A percentile compares a stretch with the other conserved stretches of the same genome.
phyloP scores from a whole-genome alignment of 2,113 vertebrate species.

The Delphinapterus leucas region DNA sequence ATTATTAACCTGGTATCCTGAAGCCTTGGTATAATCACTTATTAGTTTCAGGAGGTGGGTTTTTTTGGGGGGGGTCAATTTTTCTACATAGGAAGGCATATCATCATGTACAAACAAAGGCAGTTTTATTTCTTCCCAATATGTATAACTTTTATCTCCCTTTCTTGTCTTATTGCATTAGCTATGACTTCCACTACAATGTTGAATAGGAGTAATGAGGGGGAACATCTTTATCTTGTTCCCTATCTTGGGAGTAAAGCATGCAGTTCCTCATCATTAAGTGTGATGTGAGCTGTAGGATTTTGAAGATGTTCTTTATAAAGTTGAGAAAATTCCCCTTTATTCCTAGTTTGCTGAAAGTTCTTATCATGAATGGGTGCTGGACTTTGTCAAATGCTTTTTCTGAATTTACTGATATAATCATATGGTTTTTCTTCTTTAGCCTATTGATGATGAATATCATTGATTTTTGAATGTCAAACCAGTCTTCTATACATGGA shows the following conservation, averaged over 20 bases:
- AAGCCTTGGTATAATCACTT: background rate
- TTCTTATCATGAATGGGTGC: background rate
- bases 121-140: background rate
- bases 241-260: background rate
- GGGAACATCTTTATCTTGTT: background rate
- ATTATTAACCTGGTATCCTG: background rate
- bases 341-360: background rate
- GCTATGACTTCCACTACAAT: background rate
- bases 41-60: background rate
- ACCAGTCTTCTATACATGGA: background rate
- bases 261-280: background rate
- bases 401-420: background rate
- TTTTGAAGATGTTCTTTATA: background rate
- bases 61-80: background rate
- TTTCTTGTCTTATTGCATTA: background rate
- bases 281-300: background rate
- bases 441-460: background rate
- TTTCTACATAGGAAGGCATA: background rate
- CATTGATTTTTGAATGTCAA: background rate
- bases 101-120: background rate
- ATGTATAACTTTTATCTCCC: background rate
- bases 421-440: background rate
- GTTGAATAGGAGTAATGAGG: background rate
- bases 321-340: background rate
- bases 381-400: background rate